These are phyloP conservation scores for Andrena bicolor DNA, from an alignment of 2,888 invertebrate species.

Conservation along the genomic window DNA sequence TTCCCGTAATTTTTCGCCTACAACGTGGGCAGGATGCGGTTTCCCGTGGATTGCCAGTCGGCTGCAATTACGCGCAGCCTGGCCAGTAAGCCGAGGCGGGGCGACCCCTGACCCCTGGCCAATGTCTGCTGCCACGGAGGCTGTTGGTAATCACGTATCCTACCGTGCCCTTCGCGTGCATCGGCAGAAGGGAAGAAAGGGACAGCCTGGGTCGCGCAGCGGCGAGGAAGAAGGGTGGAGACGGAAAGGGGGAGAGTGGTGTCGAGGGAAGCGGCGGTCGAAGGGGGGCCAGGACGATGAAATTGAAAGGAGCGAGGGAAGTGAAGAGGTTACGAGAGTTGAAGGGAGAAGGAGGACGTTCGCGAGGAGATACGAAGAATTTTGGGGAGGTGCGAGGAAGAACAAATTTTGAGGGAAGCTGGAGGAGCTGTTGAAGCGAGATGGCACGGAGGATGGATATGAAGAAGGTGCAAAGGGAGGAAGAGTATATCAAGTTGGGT, in stretches of 20 bases:
- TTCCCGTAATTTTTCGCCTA: slow-evolving; percentile 73
- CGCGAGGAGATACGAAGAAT: background rate
- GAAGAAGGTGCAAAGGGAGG: too few species aligned
- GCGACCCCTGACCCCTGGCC: slow-evolving; percentile 82
- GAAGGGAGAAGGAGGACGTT: background rate
- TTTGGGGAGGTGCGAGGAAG: background rate
- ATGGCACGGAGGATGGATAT: background rate
- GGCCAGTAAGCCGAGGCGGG: slow-evolving; percentile 83
- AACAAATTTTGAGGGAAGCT: slow-evolving; percentile 10
- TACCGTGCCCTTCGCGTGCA: slow-evolving; percentile 78
- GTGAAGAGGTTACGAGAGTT: slow-evolving; percentile 5
- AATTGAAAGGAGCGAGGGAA: slow-evolving; percentile 28
- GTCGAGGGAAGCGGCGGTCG: background rate
- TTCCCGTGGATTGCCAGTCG: slow-evolving; percentile 79
- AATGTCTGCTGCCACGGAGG: slow-evolving; percentile 79
- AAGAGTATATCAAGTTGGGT: too few species aligned
- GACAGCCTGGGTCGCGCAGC: background rate
- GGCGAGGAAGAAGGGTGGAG: background rate
- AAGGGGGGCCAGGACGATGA: background rate
- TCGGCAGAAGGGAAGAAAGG: slow-evolving; percentile 30
- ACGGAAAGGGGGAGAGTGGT: background rate
- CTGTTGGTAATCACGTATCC: slow-evolving; percentile 83
- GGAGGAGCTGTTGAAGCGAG: background rate
- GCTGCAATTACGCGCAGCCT: slow-evolving; percentile 82
- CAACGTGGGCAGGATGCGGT: slow-evolving; percentile 71